Evolutionary conservation across 2,797 vertebrate species (phyloP).

Genomic region (Sebastes goodei): DNA sequence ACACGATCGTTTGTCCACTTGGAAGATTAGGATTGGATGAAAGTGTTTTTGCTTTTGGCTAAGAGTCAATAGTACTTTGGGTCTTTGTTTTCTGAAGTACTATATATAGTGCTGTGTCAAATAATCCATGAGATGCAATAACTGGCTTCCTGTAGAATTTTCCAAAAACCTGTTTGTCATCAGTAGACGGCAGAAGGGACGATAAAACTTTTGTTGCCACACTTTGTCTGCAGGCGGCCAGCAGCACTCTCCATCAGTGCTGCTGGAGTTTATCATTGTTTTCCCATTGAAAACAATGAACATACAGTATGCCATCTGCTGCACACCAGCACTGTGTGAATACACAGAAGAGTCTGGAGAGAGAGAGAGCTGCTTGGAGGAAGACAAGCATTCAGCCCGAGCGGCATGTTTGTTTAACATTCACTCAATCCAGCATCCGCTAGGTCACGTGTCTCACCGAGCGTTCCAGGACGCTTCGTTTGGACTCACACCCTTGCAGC

Average conservation of each 20-base stretch:
- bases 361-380: neutral
- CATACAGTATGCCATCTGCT: conserved; percentile 49
- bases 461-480: neutral
- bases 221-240: conserved; percentile 27
- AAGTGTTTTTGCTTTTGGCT: no score
- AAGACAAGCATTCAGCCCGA: neutral
- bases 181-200: conserved; percentile 28
- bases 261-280: conserved; percentile 43
- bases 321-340: conserved; percentile 11
- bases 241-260: conserved; percentile 26
- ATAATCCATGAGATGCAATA: neutral
- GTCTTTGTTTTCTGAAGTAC: neutral
- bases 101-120: neutral
- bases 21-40: neutral
- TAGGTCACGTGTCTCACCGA: neutral
- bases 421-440: neutral
- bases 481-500: neutral
- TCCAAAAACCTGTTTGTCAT: conserved; percentile 24
- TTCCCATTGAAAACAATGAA: conserved; percentile 36
- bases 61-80: no score
- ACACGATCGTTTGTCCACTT: neutral
- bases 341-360: neutral
- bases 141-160: neutral
- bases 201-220: conserved; percentile 31
- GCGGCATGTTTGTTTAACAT: neutral